Evolutionary conservation across 2,888 invertebrate genomes (phyloP).

Genomic region (Protonemura montana): DNA sequence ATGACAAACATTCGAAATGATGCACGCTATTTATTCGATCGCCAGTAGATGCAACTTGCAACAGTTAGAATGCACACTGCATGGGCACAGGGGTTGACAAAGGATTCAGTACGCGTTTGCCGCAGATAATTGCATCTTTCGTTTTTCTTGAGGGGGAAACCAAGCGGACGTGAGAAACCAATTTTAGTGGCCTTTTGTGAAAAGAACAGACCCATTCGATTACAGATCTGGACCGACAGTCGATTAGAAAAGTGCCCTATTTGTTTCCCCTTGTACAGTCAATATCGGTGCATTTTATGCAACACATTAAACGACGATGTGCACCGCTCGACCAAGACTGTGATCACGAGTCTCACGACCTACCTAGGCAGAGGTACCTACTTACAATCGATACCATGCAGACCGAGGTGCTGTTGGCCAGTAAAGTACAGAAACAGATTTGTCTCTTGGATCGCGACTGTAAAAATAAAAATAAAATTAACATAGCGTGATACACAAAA

Average conservation of each 20-base stretch:
- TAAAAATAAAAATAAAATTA: neutral
- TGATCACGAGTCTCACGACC: neutral
- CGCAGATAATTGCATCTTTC: neutral
- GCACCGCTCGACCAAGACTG: neutral
- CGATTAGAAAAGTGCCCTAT: neutral
- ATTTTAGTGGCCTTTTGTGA: neutral
- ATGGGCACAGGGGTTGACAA: neutral
- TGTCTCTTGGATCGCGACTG: neutral
- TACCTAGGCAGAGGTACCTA: neutral
- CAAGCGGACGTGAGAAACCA: neutral
- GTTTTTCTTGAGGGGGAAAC: neutral
- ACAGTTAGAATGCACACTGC: neutral
- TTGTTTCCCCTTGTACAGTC: neutral
- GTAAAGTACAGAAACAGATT: neutral
- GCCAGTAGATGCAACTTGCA: neutral
- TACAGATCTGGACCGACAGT: neutral
- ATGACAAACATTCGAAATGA: neutral
- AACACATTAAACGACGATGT: slow-evolving; percentile 12
- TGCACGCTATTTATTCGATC: neutral
- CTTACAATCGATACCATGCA: too few species aligned
- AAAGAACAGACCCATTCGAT: neutral
- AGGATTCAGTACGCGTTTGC: neutral
- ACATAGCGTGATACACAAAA: neutral
- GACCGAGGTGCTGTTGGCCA: neutral
- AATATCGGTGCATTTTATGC: neutral